Evolutionary conservation across 2,888 invertebrate species (phyloP).

Genomic region (Maniola hyperantus): DNA sequence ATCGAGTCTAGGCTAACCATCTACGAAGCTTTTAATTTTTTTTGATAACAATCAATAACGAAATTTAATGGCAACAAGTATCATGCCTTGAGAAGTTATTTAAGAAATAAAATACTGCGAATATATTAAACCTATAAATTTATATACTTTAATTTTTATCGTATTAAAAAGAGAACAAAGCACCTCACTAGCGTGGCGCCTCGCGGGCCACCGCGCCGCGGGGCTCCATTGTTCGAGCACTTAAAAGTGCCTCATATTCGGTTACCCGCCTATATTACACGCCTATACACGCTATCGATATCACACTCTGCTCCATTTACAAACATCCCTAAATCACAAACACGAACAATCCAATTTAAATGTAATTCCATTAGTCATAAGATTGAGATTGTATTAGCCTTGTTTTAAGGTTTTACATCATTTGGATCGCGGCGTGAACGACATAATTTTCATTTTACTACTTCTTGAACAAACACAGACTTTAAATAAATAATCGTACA

Average conservation of each 20-base stretch:
- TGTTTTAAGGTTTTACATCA: constrained; percentile 41
- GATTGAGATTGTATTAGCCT: constrained; percentile 40
- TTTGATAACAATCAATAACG: too few species aligned
- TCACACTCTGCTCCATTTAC: constrained; percentile 41
- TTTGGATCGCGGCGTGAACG: constrained; percentile 45
- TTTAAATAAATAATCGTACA: constrained; percentile 73
- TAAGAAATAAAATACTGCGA: too few species aligned
- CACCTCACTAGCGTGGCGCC: constrained; percentile 71
- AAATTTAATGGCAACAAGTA: too few species aligned
- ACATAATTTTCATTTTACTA: constrained; percentile 78
- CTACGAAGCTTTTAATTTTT: too few species aligned
- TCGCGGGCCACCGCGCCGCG: constrained; percentile 64
- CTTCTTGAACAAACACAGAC: constrained; percentile 69
- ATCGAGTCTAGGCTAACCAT: too few species aligned
- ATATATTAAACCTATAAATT: too few species aligned
- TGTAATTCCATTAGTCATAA: constrained; percentile 36
- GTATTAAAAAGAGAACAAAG: not conserved
- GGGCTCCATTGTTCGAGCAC: constrained; percentile 72
- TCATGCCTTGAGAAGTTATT: too few species aligned
- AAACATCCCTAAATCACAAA: constrained; percentile 51
- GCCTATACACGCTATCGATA: constrained; percentile 72
- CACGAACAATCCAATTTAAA: constrained; percentile 38
- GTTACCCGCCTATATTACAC: constrained; percentile 75
- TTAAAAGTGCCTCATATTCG: constrained; percentile 79
- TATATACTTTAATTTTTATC: not conserved